Base-by-base conservation (phyloP, 2,797 vertebrate species). In the Myotis findleyi region DNA sequence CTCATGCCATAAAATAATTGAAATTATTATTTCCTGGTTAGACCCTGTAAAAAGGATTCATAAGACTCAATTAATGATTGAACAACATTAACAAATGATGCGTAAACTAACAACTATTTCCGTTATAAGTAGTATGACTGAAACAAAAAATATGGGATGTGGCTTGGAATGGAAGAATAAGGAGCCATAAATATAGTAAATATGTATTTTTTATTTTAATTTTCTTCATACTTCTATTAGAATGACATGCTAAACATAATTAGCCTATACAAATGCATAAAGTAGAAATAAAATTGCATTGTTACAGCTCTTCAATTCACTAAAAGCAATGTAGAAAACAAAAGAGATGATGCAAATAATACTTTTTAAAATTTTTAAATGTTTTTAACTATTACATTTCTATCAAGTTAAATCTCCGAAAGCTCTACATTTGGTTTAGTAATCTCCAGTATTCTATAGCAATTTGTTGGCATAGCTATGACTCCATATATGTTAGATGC, bases 351-450 rank as follows among this genome's bases (percentile, higher is more conserved):
- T 38, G 6, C 23, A 64, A 91, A 17, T 23, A 25, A 17, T 12
- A 62, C 6, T 91, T 10, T 91, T 89, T 49, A 27, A 17, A 25
- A 53, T 23, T 93, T 84, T 55, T 33, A 13, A 66, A 57, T 44
- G 4, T 87, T 71, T 69, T 89, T 51, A 71, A 51, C 53, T 77
- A 77, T 51, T 51, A 51, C 57, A 69, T 91, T 86, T 91, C 44
- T 89, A 38, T 94, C 53, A 92, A 66, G n/a, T 82, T 89, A 82
- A 94, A 84, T 71, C 10, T 64, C 41, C 62, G 55, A 38, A 57
- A 92, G 81, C 23, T 83, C 23, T 51, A 4, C 20, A 80, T 92
- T 89, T 83, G 12, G 27, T 80, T 97, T 89, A 96, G 77, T 41
- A 49, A 10, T n/a, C 55, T 93, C 30, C 9, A 71, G 36, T 25